These are phyloP conservation scores for Allophyes oxyacanthae DNA, from an alignment of 2,888 invertebrate genomes.

Conservation along the genomic window DNA sequence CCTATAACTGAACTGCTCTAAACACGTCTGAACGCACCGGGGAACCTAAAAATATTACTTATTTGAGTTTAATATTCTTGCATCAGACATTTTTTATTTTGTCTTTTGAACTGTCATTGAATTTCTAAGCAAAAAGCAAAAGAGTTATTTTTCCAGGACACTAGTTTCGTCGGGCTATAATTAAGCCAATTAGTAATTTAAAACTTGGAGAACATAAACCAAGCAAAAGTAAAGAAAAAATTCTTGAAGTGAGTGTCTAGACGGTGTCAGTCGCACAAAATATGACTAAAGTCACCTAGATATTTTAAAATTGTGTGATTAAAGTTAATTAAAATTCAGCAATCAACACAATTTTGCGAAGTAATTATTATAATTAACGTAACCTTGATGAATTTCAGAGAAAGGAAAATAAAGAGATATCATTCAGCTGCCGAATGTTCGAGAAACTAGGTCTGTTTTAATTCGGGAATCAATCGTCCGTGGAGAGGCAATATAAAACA, in stretches of 20 bases:
- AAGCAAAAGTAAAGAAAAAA: conserved; percentile 16
- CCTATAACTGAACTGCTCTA: conserved; percentile 19
- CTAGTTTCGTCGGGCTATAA: conserved; percentile 1
- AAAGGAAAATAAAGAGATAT: conserved; percentile 1
- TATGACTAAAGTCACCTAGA: conserved; percentile 4
- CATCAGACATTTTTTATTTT: too few relatives aligned
- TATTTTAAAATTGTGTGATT: conserved; percentile 1
- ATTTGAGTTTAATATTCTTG: too few relatives aligned
- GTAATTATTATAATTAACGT: conserved; percentile 19
- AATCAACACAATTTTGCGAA: conserved; percentile 9
- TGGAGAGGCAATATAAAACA: background rate
- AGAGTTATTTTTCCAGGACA: background rate
- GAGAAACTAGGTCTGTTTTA: conserved; percentile 17
- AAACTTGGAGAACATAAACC: conserved; percentile 16
- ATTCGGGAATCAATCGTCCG: conserved; percentile 26
- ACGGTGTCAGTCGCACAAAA: conserved; percentile 9
- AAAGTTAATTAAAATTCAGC: conserved; percentile 9
- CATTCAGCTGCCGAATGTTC: conserved; percentile 6
- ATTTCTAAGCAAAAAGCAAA: too few relatives aligned
- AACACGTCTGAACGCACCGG: conserved; percentile 9
- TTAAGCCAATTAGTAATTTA: conserved; percentile 18
- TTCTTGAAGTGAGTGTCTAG: conserved; percentile 14
- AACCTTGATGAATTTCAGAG: conserved; percentile 11
- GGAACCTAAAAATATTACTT: conserved; percentile 7
- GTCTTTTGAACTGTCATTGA: too few relatives aligned